A percentile compares a stretch with the other conserved stretches of the same genome.
phyloP scores from a whole-genome alignment of 92 coral and sea anemone species.

The Porites divaricata region DNA sequence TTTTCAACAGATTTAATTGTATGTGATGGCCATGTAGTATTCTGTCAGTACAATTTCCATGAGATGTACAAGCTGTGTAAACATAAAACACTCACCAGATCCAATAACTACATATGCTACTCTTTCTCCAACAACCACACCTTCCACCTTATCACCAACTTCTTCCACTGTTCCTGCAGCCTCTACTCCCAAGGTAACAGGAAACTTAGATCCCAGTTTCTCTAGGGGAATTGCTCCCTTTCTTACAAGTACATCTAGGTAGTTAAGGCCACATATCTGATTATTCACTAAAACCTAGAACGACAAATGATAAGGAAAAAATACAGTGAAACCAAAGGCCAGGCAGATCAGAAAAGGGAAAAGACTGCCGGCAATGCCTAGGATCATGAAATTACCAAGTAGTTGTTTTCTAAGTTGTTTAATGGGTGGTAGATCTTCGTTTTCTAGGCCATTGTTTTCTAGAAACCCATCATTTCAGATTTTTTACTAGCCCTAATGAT shows the following conservation, averaged over 20 bases:
- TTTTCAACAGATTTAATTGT: no score
- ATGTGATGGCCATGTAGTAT: no score
- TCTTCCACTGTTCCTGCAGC: slow-evolving; percentile 70
- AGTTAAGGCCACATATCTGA: slow-evolving; percentile 72
- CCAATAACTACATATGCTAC: slow-evolving; percentile 60
- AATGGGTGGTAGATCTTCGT: no score
- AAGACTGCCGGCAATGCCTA: no score
- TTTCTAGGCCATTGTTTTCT: no score
- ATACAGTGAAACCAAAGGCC: background rate
- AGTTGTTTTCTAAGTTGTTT: no score
- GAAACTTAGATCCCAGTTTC: slow-evolving; percentile 40
- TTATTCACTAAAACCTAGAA: slow-evolving; percentile 65
- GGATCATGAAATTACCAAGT: no score
- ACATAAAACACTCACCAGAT: slow-evolving; percentile 36
- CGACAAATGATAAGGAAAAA: background rate
- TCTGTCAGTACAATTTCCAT: no score
- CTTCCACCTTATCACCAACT: slow-evolving; percentile 48
- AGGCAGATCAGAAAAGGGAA: no score
- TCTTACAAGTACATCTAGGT: slow-evolving; percentile 58
- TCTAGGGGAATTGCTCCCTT: slow-evolving; percentile 34
- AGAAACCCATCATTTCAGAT: no score
- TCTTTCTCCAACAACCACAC: slow-evolving; percentile 51
- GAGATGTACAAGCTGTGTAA: no score
- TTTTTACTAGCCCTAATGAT: no score
- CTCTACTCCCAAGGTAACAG: slow-evolving; percentile 63